Evolutionary conservation across 2,797 vertebrate species (phyloP).

Genomic region (Gallirallus australis): DNA sequence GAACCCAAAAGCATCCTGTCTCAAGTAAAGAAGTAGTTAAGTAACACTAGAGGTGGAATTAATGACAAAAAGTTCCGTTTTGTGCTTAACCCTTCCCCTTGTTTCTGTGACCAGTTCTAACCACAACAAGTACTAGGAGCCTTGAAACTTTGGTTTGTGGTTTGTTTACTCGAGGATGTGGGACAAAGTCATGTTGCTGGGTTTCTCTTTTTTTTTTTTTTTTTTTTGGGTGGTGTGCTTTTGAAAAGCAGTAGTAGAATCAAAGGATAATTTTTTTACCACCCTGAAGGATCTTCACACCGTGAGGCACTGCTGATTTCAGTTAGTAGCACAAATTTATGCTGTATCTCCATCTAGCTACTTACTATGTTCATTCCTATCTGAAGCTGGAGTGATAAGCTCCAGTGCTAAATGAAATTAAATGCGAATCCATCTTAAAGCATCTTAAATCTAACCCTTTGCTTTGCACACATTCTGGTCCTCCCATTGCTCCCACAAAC

Average conservation of each 20-base stretch:
- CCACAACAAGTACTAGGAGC: slow-evolving; percentile 22
- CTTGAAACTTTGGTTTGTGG: slow-evolving; percentile 41
- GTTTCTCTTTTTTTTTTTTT: background rate
- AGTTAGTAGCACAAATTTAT: background rate
- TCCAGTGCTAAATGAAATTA: background rate
- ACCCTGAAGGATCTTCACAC: background rate
- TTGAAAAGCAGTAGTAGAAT: background rate
- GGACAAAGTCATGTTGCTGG: background rate
- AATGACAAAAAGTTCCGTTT: background rate
- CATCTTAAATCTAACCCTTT: background rate
- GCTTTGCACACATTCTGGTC: background rate
- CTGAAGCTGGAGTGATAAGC: background rate
- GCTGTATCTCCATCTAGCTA: background rate
- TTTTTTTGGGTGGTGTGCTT: background rate
- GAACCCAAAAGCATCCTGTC: background rate
- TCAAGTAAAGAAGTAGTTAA: background rate
- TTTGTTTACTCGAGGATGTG: slow-evolving; percentile 42
- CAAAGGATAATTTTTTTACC: background rate
- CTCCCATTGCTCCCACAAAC: background rate
- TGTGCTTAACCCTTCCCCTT: slow-evolving; percentile 8
- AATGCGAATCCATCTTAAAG: background rate
- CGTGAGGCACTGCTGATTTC: background rate
- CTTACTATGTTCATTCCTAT: background rate
- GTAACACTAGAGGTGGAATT: slow-evolving; percentile 7
- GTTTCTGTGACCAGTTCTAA: slow-evolving; percentile 30